A percentile compares a stretch with the other conserved stretches of the same genome.
Conservation (phyloP, 2,113 vertebrate species). For the Gavialis gangeticus region DNA sequence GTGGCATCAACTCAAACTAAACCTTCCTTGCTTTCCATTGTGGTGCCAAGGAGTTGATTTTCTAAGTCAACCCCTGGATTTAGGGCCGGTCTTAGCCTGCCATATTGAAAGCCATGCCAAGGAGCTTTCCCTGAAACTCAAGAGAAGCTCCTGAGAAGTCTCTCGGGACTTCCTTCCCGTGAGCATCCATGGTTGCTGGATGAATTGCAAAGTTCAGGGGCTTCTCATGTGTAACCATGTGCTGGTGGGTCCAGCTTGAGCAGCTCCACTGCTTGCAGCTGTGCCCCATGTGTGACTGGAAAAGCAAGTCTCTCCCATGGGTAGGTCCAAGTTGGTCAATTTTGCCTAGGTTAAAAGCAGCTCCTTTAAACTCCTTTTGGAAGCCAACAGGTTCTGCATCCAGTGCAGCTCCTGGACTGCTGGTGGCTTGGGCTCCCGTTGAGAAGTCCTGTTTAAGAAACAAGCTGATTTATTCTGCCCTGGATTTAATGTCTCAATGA, state of each 20-base stretch:
- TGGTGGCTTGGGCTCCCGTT: too few relatives aligned
- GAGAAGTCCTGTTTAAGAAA: too few relatives aligned
- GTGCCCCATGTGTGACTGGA: not conserved
- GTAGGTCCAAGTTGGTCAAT: not conserved
- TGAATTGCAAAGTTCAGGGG: not conserved
- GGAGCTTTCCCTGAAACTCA: not conserved
- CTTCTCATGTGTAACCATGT: not conserved
- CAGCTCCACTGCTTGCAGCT: not conserved
- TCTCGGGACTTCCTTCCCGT: not conserved
- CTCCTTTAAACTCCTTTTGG: not conserved
- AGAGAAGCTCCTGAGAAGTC: not conserved
- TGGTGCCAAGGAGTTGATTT: too few relatives aligned
- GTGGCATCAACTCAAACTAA: too few relatives aligned
- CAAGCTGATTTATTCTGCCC: too few relatives aligned
- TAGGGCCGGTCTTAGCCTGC: not conserved
- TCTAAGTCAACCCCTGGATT: too few relatives aligned
- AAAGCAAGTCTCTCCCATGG: not conserved
- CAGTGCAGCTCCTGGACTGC: not conserved
- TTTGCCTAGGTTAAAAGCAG: not conserved
- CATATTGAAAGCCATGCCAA: not conserved
- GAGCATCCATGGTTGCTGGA: not conserved
- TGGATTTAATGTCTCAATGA: too few relatives aligned
- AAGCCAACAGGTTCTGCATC: not conserved
- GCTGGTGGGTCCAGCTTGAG: not conserved
- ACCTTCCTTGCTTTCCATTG: too few relatives aligned